Conservation (phyloP, 2,113 vertebrate species). For the Chaetorhynchus papuensis region DNA sequence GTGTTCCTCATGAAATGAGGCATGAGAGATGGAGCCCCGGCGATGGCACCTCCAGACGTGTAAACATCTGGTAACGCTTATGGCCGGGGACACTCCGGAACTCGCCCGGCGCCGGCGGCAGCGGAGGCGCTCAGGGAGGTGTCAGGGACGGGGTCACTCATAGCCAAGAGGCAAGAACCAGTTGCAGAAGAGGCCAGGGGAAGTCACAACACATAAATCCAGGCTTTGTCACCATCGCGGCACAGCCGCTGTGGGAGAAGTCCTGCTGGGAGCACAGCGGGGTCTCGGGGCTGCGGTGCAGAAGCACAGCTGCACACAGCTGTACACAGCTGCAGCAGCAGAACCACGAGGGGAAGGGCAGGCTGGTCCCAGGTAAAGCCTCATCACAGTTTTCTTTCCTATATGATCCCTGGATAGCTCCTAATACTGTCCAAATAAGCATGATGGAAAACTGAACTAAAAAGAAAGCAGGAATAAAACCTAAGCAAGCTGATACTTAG, state of each 20-base stretch:
- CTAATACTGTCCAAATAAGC: not conserved
- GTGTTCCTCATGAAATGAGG: not conserved
- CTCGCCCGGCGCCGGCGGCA: not conserved
- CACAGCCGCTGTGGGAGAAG: not conserved
- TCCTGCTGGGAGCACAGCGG: not conserved
- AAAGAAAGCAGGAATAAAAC: not conserved
- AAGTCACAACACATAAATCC: not conserved
- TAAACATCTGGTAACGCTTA: not conserved
- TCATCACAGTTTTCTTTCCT: not conserved
- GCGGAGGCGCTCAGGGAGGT: not conserved
- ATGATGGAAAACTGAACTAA: not conserved
- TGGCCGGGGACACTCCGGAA: not conserved
- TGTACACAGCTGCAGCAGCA: not conserved
- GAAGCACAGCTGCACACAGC: not conserved
- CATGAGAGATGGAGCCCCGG: not conserved
- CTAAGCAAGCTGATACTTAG: not conserved
- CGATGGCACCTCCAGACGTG: not conserved
- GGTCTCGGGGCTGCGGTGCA: accelerated
- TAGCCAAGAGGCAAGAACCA: not conserved
- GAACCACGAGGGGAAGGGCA: not conserved
- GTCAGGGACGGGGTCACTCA: not conserved
- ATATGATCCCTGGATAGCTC: not conserved
- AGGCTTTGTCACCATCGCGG: not conserved
- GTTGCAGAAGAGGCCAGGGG: not conserved
- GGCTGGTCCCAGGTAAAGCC: not conserved